Conservation (phyloP, 2,113 vertebrate species). For the Gymnocephalus cernua region DNA sequence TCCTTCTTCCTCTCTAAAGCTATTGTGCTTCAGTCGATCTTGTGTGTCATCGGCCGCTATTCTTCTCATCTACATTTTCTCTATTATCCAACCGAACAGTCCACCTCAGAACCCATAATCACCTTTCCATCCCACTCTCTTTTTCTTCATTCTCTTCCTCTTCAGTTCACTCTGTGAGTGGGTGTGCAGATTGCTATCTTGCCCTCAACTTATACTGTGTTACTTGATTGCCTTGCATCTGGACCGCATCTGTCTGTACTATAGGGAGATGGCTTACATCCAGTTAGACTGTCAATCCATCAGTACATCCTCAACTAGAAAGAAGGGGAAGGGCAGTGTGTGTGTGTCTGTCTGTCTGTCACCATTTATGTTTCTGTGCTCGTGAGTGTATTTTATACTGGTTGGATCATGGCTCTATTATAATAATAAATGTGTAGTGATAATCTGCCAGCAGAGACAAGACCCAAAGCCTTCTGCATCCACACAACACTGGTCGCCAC, state of each 20-base stretch:
- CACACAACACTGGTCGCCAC: constrained; percentile 38
- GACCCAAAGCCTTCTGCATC: constrained; percentile 47
- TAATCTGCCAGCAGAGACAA: constrained; percentile 58
- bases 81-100: constrained; percentile 32
- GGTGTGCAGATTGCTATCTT: constrained; percentile 51
- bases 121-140: constrained; percentile 55
- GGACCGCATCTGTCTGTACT: constrained; percentile 18
- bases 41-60: neutral
- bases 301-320: constrained; percentile 34
- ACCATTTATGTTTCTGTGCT: constrained; percentile 2
- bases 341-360: neutral
- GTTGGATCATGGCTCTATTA: constrained; percentile 62
- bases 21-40: constrained; percentile 25
- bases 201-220: constrained; percentile 48
- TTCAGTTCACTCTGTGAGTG: constrained; percentile 51
- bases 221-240: constrained; percentile 61
- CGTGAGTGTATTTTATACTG: constrained; percentile 8
- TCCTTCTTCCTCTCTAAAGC: neutral
- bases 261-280: constrained; percentile 54
- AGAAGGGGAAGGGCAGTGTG: neutral
- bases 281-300: constrained; percentile 63
- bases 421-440: constrained; percentile 51
- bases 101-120: constrained; percentile 41
- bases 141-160: constrained; percentile 51
- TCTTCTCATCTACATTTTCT: constrained; percentile 53